These are phyloP conservation scores for Trachelus tabidus DNA, from an alignment of 2,888 invertebrate genomes.

Conservation along the genomic window DNA sequence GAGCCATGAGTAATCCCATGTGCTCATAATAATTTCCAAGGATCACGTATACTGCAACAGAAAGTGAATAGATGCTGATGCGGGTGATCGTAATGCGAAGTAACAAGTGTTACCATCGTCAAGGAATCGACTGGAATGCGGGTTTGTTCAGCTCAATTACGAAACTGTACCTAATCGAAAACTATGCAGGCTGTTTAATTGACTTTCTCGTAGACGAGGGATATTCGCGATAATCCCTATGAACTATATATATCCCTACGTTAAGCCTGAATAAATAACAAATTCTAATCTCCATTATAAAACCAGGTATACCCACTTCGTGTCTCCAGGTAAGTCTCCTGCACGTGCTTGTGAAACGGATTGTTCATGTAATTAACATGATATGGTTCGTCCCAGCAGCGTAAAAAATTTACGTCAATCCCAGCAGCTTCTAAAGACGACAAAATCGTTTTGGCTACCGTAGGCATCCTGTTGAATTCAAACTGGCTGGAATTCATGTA, in stretches of 20 bases:
- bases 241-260: background rate
- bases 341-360: conserved; percentile 86
- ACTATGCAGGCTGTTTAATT: background rate
- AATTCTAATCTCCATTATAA: background rate
- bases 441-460: conserved; percentile 81
- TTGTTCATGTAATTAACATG: conserved; percentile 86
- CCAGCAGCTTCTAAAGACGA: conserved; percentile 78
- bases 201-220: background rate
- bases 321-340: conserved; percentile 85
- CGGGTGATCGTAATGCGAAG: background rate
- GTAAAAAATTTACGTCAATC: conserved; percentile 75
- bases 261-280: conserved; percentile 1
- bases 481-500: conserved; percentile 83
- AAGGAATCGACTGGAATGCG: background rate
- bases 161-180: background rate
- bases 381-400: conserved; percentile 78
- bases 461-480: conserved; percentile 73
- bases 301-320: conserved; percentile 77
- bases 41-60: conserved; percentile 87
- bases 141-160: background rate
- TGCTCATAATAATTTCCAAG: conserved; percentile 92
- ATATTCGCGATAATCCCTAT: background rate
- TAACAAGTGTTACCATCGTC: background rate
- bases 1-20: conserved; percentile 87
- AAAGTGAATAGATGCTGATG: conserved; percentile 17